phyloP scores from a whole-genome alignment of 2,113 vertebrate genomes.

The Oreochromis tanganicae region DNA sequence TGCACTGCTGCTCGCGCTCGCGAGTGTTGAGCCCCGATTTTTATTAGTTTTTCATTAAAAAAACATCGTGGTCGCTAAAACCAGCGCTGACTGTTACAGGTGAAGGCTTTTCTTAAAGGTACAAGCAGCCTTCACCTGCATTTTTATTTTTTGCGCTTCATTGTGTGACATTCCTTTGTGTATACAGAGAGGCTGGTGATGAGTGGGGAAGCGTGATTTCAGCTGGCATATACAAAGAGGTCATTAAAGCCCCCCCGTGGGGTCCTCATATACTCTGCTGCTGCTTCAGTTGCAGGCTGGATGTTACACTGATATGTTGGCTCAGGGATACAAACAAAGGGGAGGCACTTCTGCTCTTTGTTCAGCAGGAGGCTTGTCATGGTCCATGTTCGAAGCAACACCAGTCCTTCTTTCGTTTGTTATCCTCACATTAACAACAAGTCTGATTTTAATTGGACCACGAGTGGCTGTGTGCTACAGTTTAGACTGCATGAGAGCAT shows the following conservation, averaged over 20 bases:
- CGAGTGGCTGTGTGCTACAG: neutral
- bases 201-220: constrained; percentile 23
- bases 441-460: neutral
- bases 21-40: neutral
- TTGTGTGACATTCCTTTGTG: constrained; percentile 68
- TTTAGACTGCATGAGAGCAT: neutral
- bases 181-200: neutral
- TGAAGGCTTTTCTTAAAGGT: neutral
- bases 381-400: neutral
- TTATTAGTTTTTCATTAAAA: neutral
- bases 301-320: constrained; percentile 34
- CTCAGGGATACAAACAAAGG: neutral
- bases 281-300: neutral
- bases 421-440: neutral
- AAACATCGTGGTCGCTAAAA: neutral
- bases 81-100: neutral
- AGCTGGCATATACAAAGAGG: constrained; percentile 15
- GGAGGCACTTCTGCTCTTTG: constrained; percentile 31
- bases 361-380: constrained; percentile 36
- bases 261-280: constrained; percentile 24
- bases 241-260: neutral
- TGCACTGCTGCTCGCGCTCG: neutral
- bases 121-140: neutral
- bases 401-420: neutral
- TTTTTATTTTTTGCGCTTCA: neutral